Base-by-base conservation (phyloP, 1,140 invertebrate species). In the Tetraneura akinire region DNA sequence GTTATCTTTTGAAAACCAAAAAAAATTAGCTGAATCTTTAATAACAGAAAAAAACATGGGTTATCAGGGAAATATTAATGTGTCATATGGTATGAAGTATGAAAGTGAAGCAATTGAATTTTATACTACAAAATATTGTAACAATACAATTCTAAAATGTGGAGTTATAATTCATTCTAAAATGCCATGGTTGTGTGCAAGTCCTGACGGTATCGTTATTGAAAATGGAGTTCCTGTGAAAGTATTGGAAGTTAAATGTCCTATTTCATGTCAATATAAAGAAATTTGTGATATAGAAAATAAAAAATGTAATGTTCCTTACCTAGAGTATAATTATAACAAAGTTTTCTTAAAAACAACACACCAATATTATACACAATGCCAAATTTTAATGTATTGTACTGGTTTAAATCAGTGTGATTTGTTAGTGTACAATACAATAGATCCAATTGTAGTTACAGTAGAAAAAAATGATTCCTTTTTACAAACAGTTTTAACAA, bases 311-410 rank as follows among this genome's bases (percentile, higher is more conserved):
- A 57, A 23, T 26, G 21, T 57, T 9, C 21, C 53, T 23, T 57
- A 57, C 11, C 23, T 57, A 57, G 13, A 57, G 23, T 57, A 26
- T 57, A 23, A 23, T 9, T 23, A 53, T n/a, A 1, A 53, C n/a
- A 16, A 53, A 53, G 9, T 53, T 53, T 16, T 21, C n/a, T 21
- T 55, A 21, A 55, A 55, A 55, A 57, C 10, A 57, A 57, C 21
- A 9, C 53, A 57, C 26, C 55, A 26, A 14, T 57, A 57, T 26
- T 57, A 57, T 26, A 57, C 53, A 8, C 55, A 57, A 6, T 57
- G 55, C 1, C 55, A 57, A 57, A 57, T 57, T 14, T 57, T 57
- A 57, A 57, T 57, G 55, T 57, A 57, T 57, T 57, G 21, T 16
- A 26, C 10, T 57, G 55, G 9, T 55, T 2, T 55, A 55, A 21